Evolutionary conservation across 2,113 vertebrate genomes (phyloP), one percentile per base, ranked within the genome.

Genomic region (Morone saxatilis): DNA sequence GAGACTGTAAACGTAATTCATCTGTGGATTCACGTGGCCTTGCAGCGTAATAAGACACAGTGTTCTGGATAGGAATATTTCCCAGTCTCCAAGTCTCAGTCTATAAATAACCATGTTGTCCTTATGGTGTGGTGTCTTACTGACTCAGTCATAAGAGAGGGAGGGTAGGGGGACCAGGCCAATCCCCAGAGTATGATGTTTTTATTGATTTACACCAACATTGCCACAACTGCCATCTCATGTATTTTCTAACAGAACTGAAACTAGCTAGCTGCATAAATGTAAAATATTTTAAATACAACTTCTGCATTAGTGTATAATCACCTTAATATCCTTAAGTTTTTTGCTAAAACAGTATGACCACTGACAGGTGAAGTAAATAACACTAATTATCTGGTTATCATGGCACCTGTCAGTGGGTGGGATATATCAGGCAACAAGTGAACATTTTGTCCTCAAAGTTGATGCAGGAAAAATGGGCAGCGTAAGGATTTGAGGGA

Each of bases 61-160:
- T 80, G 80, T 88, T 86, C 65, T 72, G 56, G 53, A 71, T 76
- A 63, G 45, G 69, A 87, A 82, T 81, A 43, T 48, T 79, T 76
- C 79, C 62, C 71, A 48, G 70, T 86, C 36, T 83, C 77, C 78
- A 67, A 78, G 83, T 80, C 83, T 78, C 47, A 22, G 56, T 54
- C 84, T 91, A 93, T 88, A 88, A 92, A 93, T 91, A 93, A 79
- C 80, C 2, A 0, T 67, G 75, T 82, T 86, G 51, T 86, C 69
- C 72, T 63, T 7, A 16, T 77, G 80, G 67, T 80, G 74, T 83
- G 80, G 67, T 80, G 74, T 83, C 54, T 80, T 54, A 72, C 66
- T 54, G 79, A 74, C 57, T 81, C 43, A 50, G 66, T 56, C 66
- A 62, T 57, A 1, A n/a, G 76, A 61, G 61, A 41, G 69, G 41